These are phyloP conservation scores for Rhagophthalmus giganteus DNA, from an alignment of 2,888 invertebrate genomes.

Conservation along the genomic window DNA sequence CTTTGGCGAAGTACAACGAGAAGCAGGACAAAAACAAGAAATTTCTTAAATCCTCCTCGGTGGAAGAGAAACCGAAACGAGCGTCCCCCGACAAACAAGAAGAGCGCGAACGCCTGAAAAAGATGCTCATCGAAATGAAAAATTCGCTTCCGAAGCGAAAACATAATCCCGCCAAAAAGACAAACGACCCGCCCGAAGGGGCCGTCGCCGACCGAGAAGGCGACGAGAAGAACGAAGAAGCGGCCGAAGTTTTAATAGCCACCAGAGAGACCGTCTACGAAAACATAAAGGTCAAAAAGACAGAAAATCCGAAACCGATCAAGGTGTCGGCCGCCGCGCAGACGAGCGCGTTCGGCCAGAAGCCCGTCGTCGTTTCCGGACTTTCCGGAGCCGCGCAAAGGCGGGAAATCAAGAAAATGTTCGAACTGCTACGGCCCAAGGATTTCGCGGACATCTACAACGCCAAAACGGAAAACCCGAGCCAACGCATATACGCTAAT, in stretches of 20 bases:
- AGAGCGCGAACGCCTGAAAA: constrained; percentile 66
- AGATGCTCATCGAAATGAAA: constrained; percentile 78
- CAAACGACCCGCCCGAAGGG: neutral
- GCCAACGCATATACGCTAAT: constrained; percentile 56
- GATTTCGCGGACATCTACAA: constrained; percentile 61
- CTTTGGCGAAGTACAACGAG: constrained; percentile 45
- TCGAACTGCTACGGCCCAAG: constrained; percentile 60
- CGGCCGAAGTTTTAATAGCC: constrained; percentile 49
- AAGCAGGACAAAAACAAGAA: constrained; percentile 36
- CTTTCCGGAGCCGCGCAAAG: constrained; percentile 42
- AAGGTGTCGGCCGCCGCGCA: constrained; percentile 65
- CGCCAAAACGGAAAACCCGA: constrained; percentile 42
- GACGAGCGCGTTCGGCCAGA: constrained; percentile 59
- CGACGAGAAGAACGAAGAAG: constrained; percentile 14
- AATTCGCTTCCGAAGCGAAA: constrained; percentile 68
- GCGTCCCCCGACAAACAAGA: constrained; percentile 51
- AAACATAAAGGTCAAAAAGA: constrained; percentile 54
- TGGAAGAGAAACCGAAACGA: constrained; percentile 46
- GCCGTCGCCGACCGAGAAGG: neutral
- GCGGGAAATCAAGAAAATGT: constrained; percentile 44
- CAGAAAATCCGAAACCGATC: constrained; percentile 48
- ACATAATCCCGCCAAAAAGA: constrained; percentile 44
- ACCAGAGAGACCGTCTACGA: constrained; percentile 54
- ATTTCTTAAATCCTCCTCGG: constrained; percentile 35
- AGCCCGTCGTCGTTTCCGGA: constrained; percentile 41